These are phyloP conservation scores for Trileptium ribeirensis DNA, from an alignment of 2,888 invertebrate genomes.

Conservation along the genomic window DNA sequence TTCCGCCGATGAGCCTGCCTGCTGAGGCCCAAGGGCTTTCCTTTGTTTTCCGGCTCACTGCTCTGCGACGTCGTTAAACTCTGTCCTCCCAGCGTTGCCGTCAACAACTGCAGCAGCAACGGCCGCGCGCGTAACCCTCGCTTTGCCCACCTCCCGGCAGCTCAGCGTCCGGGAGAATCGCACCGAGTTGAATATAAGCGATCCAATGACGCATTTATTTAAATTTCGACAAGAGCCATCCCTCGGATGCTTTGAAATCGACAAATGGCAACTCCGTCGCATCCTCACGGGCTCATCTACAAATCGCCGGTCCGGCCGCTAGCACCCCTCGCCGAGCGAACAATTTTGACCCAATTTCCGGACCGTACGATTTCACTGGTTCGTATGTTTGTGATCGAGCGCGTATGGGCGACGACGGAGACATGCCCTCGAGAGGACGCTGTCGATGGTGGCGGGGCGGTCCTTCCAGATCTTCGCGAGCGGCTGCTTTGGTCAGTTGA, in stretches of 20 bases:
- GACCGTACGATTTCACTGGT: background rate
- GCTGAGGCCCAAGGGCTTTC: too few relatives aligned
- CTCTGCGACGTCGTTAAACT: too few relatives aligned
- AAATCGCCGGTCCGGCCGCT: background rate
- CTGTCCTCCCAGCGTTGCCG: too few relatives aligned
- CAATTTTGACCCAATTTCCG: background rate
- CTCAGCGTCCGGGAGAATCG: background rate
- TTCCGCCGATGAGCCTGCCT: too few relatives aligned
- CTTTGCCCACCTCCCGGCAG: background rate
- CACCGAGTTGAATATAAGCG: background rate
- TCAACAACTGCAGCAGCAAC: too few relatives aligned
- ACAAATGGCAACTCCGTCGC: background rate
- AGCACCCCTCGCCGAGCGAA: background rate
- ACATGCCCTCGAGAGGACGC: background rate
- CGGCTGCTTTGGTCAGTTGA: background rate
- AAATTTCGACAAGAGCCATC: background rate
- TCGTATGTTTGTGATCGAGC: background rate
- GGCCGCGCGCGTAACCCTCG: too few relatives aligned
- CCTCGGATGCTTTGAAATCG: background rate
- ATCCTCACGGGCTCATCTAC: background rate
- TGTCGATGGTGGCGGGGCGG: background rate
- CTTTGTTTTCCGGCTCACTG: too few relatives aligned
- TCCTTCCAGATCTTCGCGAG: background rate
- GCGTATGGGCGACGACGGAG: background rate
- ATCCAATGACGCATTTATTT: background rate